Percentiles rank a stretch among this genome's conserved stretches.
Evolutionary conservation across 2,888 invertebrate genomes (phyloP).

Genomic region (Coecobrya sp.): DNA sequence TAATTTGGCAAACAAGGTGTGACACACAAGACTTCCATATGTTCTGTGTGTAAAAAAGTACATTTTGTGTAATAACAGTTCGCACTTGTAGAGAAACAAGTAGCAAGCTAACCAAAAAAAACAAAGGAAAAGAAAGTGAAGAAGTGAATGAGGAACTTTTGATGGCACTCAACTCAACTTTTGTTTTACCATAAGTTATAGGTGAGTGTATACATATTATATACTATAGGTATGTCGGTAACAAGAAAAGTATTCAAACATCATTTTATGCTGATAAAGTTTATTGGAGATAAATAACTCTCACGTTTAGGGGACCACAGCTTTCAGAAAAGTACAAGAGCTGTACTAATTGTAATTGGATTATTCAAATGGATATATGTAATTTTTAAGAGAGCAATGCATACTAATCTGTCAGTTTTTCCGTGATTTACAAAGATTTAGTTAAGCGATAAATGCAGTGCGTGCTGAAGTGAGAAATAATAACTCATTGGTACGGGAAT

Average conservation of each 20-base stretch:
- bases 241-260: neutral
- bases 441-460: too few relatives aligned
- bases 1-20: conserved; percentile 62
- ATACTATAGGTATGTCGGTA: neutral
- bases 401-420: too few relatives aligned
- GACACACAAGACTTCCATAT: conserved; percentile 25
- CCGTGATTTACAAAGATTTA: too few relatives aligned
- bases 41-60: neutral
- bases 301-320: neutral
- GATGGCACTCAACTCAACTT: neutral
- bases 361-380: too few relatives aligned
- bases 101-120: neutral
- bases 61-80: neutral
- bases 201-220: neutral
- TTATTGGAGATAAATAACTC: neutral
- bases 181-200: neutral
- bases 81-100: neutral
- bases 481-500: too few relatives aligned
- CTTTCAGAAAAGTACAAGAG: neutral
- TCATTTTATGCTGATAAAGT: conserved; percentile 24
- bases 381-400: too few relatives aligned
- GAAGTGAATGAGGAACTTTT: too few relatives aligned
- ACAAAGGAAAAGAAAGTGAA: neutral
- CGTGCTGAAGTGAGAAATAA: neutral
- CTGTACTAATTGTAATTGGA: conserved; percentile 30